A percentile compares a stretch with the other conserved stretches of the same genome.
Conservation (phyloP, 1,140 invertebrate species). For the Tetraneura akinire region DNA sequence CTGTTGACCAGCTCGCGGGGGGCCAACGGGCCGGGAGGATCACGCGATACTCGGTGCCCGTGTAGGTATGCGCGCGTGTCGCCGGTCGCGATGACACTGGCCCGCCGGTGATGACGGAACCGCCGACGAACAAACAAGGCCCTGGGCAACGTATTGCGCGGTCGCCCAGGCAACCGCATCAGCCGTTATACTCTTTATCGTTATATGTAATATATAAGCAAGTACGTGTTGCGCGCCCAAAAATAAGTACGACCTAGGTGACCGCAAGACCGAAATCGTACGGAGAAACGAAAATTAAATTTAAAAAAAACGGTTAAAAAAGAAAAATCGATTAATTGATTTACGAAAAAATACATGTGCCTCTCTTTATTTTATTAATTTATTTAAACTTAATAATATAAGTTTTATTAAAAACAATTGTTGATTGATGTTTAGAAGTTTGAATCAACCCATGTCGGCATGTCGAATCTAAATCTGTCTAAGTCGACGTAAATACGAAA, state of each 20-base stretch:
- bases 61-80: not conserved
- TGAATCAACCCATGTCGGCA: no score
- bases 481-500: no score
- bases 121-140: constrained; percentile 27
- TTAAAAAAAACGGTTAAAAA: no score
- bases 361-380: no score
- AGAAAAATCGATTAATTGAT: no score
- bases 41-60: not conserved
- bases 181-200: not conserved
- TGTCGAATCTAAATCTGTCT: no score
- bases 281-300: no score
- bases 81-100: constrained; percentile 40
- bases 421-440: no score
- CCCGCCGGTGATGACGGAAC: constrained; percentile 7
- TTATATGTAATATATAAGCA: not conserved
- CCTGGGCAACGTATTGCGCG: constrained; percentile 10
- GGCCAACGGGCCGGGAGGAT: not conserved
- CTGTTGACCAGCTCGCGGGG: not conserved
- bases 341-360: no score
- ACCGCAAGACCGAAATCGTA: no score
- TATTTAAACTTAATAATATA: no score
- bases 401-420: no score
- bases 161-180: constrained; percentile 28
- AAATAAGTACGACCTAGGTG: not conserved
- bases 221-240: not conserved